Conservation (phyloP, 2,113 vertebrate genomes). For the Notothenia rossii region DNA sequence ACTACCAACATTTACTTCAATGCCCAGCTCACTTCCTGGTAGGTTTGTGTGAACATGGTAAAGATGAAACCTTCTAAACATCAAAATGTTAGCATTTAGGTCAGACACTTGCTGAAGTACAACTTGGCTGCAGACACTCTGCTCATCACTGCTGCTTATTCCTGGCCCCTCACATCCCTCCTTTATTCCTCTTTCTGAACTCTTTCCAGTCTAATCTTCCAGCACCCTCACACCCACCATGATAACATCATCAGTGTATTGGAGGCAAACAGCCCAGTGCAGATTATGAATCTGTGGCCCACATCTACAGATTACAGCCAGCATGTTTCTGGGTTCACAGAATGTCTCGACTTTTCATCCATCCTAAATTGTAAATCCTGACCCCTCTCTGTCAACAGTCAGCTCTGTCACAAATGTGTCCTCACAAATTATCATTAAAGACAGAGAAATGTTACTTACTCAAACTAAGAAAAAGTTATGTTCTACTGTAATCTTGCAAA, state of each 20-base stretch:
- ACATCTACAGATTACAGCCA: slow-evolving; percentile 56
- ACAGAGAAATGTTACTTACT: background rate
- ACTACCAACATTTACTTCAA: too few relatives aligned
- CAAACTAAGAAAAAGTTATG: background rate
- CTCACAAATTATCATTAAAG: background rate
- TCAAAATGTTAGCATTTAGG: background rate
- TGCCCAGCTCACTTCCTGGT: too few relatives aligned
- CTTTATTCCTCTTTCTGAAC: slow-evolving; percentile 1
- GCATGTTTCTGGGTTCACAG: slow-evolving; percentile 10
- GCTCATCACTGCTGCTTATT: background rate
- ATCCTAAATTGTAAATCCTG: background rate
- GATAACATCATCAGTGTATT: slow-evolving; percentile 12
- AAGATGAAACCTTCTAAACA: background rate
- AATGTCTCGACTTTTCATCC: slow-evolving; percentile 1
- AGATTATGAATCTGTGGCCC: slow-evolving; percentile 60
- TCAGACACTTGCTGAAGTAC: background rate
- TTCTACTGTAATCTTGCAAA: background rate
- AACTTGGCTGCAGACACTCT: background rate
- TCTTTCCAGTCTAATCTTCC: slow-evolving; percentile 26
- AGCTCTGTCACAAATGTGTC: background rate
- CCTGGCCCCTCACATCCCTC: background rate
- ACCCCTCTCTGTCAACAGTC: background rate
- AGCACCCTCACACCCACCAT: slow-evolving; percentile 6
- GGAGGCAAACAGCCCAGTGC: slow-evolving; percentile 36
- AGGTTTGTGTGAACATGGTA: background rate